phyloP scores from a whole-genome alignment of 2,797 vertebrate species.

The Hyperoplus immaculatus region DNA sequence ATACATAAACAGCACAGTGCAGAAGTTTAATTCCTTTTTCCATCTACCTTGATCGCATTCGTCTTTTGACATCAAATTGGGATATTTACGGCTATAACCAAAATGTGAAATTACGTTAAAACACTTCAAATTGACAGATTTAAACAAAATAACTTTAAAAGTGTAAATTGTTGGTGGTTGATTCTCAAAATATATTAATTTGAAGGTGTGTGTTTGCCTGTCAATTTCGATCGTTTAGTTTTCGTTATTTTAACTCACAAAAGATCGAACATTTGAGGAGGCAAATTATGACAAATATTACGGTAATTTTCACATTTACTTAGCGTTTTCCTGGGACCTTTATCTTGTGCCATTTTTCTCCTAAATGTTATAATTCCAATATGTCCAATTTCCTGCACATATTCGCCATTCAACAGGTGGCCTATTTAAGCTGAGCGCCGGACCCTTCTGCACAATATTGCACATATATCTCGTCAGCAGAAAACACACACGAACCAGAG shows the following conservation, averaged over 20 bases:
- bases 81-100: not conserved
- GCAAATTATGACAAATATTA: not conserved
- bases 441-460: conserved; percentile 81
- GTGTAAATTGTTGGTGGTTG: not conserved
- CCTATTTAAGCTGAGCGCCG: not conserved
- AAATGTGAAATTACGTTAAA: no score
- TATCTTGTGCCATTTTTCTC: not conserved
- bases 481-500: conserved; percentile 64
- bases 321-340: rapidly evolving
- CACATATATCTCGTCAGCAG: conserved; percentile 85
- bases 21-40: conserved; percentile 55
- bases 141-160: conserved; percentile 2
- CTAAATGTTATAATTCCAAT: not conserved
- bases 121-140: not conserved
- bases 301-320: not conserved
- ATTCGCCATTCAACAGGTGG: conserved; percentile 45
- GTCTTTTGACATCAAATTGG: not conserved
- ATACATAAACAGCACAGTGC: conserved; percentile 85
- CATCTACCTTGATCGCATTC: not conserved
- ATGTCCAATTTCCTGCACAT: conserved; percentile 8
- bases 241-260: not conserved
- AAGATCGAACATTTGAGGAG: not conserved
- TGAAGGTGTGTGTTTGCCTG: not conserved
- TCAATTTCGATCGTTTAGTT: not conserved
- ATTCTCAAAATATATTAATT: not conserved